These are phyloP conservation scores for Lerema accius DNA, from an alignment of 1,140 invertebrate genomes.

Conservation along the genomic window DNA sequence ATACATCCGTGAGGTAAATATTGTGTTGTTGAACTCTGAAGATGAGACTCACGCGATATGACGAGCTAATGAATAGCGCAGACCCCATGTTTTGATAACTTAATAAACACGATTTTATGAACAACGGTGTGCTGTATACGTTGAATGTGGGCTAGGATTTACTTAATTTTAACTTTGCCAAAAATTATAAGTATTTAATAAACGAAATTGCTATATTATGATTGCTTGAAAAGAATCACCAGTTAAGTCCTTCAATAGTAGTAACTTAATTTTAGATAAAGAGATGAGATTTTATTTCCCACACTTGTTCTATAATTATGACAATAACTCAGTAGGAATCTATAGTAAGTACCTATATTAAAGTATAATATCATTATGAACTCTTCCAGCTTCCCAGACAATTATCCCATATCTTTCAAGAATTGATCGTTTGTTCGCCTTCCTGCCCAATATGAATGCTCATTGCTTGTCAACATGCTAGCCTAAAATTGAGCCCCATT, in stretches of 20 bases:
- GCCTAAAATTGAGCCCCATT: not conserved
- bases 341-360: not conserved
- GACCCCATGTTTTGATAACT: not conserved
- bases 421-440: conserved; percentile 6
- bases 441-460: not conserved
- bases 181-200: conserved; percentile 5
- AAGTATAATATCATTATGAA: not conserved
- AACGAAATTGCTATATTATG: no score
- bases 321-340: no score
- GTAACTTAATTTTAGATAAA: no score
- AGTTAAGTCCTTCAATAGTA: no score
- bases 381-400: not conserved
- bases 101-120: conserved; percentile 8
- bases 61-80: conserved; percentile 3
- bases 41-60: not conserved
- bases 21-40: not conserved
- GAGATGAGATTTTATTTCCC: no score
- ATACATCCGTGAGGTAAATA: not conserved
- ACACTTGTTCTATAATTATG: no score
- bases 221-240: no score
- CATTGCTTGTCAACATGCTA: not conserved
- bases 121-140: not conserved
- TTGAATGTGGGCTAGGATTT: not conserved
- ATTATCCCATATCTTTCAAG: conserved; percentile 6
- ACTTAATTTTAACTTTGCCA: not conserved